phyloP scores from a whole-genome alignment of 1,140 invertebrate species.

The Ruditapes philippinarum region DNA sequence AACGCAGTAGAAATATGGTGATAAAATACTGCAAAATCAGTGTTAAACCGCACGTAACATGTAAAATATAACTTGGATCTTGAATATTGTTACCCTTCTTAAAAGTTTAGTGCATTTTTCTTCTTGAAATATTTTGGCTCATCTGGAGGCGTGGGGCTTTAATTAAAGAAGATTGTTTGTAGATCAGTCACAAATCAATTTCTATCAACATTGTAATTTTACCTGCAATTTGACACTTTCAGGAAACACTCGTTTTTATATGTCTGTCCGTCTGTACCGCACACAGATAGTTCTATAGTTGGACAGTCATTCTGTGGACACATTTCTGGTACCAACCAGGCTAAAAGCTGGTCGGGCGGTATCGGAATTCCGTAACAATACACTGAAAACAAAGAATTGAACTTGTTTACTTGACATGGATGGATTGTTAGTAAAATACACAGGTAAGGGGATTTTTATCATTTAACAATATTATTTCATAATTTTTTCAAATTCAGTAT shows the following conservation, averaged over 20 bases:
- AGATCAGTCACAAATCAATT: background rate
- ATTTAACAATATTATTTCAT: no score
- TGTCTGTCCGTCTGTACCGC: background rate
- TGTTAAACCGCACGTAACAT: background rate
- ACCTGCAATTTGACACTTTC: background rate
- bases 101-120: no score
- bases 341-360: conserved; percentile 20
- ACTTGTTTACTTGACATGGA: no score
- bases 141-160: no score
- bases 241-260: conserved; percentile 13
- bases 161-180: background rate
- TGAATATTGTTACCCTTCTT: background rate
- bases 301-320: conserved; percentile 20
- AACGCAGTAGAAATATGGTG: no score
- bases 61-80: background rate
- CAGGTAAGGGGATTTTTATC: no score
- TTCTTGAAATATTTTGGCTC: no score
- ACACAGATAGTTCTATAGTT: background rate
- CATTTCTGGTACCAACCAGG: conserved; percentile 10
- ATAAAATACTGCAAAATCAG: no score
- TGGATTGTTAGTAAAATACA: background rate
- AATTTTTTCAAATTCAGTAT: no score
- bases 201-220: background rate
- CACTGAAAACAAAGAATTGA: background rate
- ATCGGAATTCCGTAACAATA: conserved; percentile 9